Evolutionary conservation across 2,888 invertebrate species (phyloP).

Genomic region (Caenorhabditis japonica): DNA sequence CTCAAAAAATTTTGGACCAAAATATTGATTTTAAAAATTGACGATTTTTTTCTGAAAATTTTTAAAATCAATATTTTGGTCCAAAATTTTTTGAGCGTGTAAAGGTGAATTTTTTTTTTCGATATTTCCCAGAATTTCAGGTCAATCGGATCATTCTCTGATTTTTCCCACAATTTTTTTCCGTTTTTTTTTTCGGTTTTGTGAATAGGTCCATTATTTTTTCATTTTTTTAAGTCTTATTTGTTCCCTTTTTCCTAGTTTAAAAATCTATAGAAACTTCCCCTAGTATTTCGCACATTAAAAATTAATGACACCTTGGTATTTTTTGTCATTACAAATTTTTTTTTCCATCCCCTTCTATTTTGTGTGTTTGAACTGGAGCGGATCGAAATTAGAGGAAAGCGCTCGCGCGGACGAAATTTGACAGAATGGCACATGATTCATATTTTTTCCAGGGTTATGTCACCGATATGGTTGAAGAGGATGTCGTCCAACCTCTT

Average conservation of each 20-base stretch:
- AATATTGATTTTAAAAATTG: no score
- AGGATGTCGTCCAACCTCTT: constrained; percentile 96
- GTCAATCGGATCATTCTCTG: no score
- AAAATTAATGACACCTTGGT: constrained; percentile 6
- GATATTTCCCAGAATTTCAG: no score
- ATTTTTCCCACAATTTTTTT: not conserved
- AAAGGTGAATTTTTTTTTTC: no score
- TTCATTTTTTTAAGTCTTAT: no score
- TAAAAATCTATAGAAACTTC: no score
- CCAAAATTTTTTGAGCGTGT: no score
- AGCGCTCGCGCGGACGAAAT: not conserved
- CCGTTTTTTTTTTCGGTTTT: not conserved
- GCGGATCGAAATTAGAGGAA: not conserved
- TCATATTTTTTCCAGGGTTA: constrained; percentile 82
- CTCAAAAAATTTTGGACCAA: no score
- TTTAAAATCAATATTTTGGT: no score
- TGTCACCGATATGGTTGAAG: constrained; percentile 95
- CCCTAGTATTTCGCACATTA: constrained; percentile 11
- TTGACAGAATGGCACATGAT: no score
- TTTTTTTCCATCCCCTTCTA: not conserved
- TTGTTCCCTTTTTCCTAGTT: no score
- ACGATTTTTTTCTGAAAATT: no score
- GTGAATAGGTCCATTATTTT: not conserved
- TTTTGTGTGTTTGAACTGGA: constrained; percentile 11
- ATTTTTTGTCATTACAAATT: constrained; percentile 4